Conservation (phyloP, 2,797 vertebrate genomes). For the Neopelma chrysocephalum region DNA sequence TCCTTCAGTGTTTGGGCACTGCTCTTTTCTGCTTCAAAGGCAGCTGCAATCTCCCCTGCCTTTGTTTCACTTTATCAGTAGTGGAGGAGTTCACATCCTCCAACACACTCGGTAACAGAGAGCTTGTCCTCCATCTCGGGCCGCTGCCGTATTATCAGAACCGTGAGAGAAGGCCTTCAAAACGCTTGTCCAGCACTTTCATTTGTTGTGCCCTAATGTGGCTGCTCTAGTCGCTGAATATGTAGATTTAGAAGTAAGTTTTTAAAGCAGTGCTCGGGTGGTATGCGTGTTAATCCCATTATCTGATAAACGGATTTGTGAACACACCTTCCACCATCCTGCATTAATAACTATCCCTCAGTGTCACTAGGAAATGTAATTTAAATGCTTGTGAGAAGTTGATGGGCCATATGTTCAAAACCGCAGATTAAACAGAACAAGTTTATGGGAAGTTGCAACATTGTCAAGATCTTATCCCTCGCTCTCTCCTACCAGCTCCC, state of each 20-base stretch:
- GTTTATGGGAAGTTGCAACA: not conserved
- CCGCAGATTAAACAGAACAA: conserved; percentile 63
- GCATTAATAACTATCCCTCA: conserved; percentile 40
- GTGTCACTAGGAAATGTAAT: conserved; percentile 64
- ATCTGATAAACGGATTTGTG: conserved; percentile 76
- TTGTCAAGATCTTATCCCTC: conserved; percentile 19
- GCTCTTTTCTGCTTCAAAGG: not conserved
- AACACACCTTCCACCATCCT: conserved; percentile 54
- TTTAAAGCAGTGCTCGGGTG: conserved; percentile 43
- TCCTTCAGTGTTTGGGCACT: not conserved
- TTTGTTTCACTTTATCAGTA: not conserved
- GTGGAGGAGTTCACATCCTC: not conserved
- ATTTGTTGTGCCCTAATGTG: conserved; percentile 55
- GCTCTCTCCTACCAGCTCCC: not conserved
- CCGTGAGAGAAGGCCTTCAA: not conserved
- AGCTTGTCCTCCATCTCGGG: not conserved
- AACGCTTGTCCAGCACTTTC: conserved; percentile 56
- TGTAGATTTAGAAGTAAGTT: conserved; percentile 67
- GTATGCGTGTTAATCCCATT: conserved; percentile 70
- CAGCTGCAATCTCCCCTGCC: not conserved
- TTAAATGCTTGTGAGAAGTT: conserved; percentile 55
- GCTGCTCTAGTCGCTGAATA: conserved; percentile 44
- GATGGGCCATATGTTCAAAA: conserved; percentile 30
- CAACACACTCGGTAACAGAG: not conserved
- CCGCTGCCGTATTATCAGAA: not conserved